phyloP scores from a whole-genome alignment of 2,113 vertebrate species.

The Brachypteracias leptosomus region DNA sequence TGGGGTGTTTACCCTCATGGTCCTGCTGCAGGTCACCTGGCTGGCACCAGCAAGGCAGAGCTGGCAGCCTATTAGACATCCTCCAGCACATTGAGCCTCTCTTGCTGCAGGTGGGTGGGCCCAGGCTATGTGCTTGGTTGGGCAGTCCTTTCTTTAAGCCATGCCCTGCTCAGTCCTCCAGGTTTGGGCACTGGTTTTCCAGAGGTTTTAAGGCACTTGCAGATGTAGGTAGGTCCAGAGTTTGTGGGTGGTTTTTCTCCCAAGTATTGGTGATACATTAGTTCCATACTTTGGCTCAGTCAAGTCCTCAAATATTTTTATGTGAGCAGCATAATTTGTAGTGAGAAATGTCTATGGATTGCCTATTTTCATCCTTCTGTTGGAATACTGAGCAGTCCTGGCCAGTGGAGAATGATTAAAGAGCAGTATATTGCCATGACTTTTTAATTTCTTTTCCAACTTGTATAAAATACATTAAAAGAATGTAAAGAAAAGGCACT shows the following conservation, averaged over 20 bases:
- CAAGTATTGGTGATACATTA: neutral
- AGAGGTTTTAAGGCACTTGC: neutral
- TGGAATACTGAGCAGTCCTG: neutral
- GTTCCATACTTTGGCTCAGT: neutral
- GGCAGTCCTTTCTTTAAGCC: neutral
- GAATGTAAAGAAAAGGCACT: neutral
- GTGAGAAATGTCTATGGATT: neutral
- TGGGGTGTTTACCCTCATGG: accelerated
- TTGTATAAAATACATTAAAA: neutral
- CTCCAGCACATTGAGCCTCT: neutral
- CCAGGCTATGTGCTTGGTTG: accelerated
- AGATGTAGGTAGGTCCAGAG: neutral
- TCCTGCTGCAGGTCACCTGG: neutral
- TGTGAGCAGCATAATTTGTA: neutral
- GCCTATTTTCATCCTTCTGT: neutral
- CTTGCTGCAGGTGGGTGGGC: no score
- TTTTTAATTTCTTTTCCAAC: neutral
- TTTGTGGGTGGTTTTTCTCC: neutral
- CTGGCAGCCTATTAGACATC: neutral
- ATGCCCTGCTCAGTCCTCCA: neutral
- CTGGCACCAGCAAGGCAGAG: neutral
- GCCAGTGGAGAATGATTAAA: neutral
- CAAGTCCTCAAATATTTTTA: neutral
- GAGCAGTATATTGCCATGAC: neutral
- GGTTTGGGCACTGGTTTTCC: neutral